Percentiles rank a stretch among this genome's conserved stretches.
These are phyloP conservation scores for Aphaenogaster floridana DNA, from an alignment of 1,140 invertebrate species.

Conservation along the genomic window DNA sequence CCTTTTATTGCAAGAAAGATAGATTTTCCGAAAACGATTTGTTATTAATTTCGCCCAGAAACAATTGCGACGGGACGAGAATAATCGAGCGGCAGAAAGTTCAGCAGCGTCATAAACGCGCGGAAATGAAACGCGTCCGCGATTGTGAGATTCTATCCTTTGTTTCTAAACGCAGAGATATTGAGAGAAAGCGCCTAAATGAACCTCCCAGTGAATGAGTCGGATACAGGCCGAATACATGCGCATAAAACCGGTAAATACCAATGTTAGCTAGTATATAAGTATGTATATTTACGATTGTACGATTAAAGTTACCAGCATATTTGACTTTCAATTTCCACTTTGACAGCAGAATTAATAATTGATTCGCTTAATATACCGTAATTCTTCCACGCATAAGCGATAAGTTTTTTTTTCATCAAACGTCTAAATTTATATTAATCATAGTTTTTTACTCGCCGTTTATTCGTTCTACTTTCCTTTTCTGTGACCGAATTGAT, in stretches of 20 bases:
- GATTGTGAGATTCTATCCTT: conserved; percentile 31
- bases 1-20: background rate
- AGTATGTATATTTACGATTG: background rate
- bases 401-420: conserved; percentile 3
- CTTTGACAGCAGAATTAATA: conserved; percentile 8
- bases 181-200: conserved; percentile 53
- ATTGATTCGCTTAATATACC: background rate
- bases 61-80: conserved; percentile 26
- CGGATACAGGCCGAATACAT: background rate
- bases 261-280: background rate
- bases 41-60: background rate
- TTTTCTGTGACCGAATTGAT: conserved; percentile 13
- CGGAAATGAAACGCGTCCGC: conserved; percentile 27
- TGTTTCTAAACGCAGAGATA: conserved; percentile 29
- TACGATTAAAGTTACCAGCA: conserved; percentile 18
- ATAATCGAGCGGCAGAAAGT: conserved; percentile 26
- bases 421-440: conserved; percentile 23
- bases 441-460: background rate
- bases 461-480: conserved; percentile 3
- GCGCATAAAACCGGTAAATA: conserved; percentile 51
- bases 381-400: conserved; percentile 7
- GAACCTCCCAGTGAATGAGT: conserved; percentile 33
- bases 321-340: conserved; percentile 54
- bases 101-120: conserved; percentile 7
- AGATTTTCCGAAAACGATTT: conserved; percentile 7